phyloP scores from a whole-genome alignment of 2,113 vertebrate genomes.

The Melanocharis versteri region DNA sequence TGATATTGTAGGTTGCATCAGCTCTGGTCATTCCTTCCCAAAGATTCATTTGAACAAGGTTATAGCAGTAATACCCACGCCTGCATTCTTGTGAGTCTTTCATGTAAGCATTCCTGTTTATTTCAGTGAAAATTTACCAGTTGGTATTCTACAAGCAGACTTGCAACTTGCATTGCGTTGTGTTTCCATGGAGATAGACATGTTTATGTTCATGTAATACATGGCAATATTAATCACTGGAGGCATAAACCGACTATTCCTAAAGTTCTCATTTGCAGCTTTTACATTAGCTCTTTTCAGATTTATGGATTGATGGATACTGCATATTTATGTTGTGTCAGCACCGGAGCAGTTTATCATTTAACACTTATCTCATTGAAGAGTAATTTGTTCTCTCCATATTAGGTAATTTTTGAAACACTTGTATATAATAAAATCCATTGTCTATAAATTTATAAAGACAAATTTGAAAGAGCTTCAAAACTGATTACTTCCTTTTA shows the following conservation, averaged over 20 bases:
- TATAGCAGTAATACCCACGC: neutral
- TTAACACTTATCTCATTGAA: constrained; percentile 3
- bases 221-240: neutral
- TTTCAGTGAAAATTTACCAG: neutral
- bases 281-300: neutral
- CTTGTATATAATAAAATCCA: neutral
- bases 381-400: neutral
- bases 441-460: neutral
- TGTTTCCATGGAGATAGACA: neutral
- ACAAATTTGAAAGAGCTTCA: neutral
- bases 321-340: constrained; percentile 22
- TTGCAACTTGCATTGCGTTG: neutral
- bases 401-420: neutral
- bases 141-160: neutral
- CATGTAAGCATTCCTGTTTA: neutral
- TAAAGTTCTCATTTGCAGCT: neutral
- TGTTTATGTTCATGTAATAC: neutral
- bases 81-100: neutral
- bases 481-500: constrained; percentile 1
- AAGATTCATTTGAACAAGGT: neutral
- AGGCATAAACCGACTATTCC: neutral
- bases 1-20: neutral
- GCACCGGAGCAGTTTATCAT: constrained; percentile 6
- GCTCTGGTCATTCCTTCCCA: neutral
- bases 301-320: constrained; percentile 12